Percentiles rank a stretch among this genome's conserved stretches.
Conservation (phyloP, 1,140 invertebrate genomes). For the Hormaphis cornu region DNA sequence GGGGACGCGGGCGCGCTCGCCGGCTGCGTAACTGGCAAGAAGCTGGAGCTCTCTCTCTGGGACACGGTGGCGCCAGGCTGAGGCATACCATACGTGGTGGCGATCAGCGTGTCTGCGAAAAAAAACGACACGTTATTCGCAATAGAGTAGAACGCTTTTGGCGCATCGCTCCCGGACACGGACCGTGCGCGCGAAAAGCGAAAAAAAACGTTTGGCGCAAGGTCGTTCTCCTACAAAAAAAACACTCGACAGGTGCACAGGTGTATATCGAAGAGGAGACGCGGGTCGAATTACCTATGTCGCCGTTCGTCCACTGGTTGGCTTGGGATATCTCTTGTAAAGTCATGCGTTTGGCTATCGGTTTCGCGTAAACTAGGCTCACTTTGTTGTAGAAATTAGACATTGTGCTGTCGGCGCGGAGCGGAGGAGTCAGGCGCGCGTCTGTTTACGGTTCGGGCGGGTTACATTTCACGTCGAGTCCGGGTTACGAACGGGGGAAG, state of each 20-base stretch:
- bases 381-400: slow-evolving; percentile 27
- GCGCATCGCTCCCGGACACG: background rate
- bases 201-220: too few species aligned
- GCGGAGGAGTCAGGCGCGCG: background rate
- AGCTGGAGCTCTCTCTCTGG: slow-evolving; percentile 14
- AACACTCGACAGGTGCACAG: too few species aligned
- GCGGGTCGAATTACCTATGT: slow-evolving; percentile 45
- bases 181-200: background rate
- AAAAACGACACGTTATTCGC: background rate
- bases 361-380: background rate
- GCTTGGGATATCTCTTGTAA: slow-evolving; percentile 48
- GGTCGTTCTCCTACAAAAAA: too few species aligned
- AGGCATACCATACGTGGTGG: slow-evolving; percentile 15
- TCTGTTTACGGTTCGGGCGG: background rate
- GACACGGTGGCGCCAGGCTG: slow-evolving; percentile 20
- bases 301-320: slow-evolving; percentile 74
- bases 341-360: slow-evolving; percentile 3
- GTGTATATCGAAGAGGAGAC: too few species aligned
- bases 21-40: slow-evolving; percentile 22
- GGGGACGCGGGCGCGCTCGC: slow-evolving; percentile 12
- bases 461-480: background rate
- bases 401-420: background rate
- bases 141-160: background rate
- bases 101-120: slow-evolving; percentile 4
- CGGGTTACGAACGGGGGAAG: too few species aligned